A percentile compares a stretch with the other conserved stretches of the same genome.
These are phyloP conservation scores for Branchellion lobata DNA, from an alignment of 2,888 invertebrate species.

Conservation along the genomic window DNA sequence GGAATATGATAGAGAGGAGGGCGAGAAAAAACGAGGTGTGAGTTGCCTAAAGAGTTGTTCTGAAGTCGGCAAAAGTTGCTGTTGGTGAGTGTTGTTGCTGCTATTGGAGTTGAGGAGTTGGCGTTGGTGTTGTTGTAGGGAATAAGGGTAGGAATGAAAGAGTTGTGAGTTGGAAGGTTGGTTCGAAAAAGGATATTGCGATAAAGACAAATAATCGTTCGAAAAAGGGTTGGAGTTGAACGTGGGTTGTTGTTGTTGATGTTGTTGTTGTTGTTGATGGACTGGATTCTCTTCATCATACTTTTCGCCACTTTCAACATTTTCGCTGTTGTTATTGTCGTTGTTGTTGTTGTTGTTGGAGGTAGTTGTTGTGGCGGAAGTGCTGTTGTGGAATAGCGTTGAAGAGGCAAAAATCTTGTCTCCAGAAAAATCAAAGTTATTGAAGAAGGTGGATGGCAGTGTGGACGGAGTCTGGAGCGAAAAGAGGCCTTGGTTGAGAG, in stretches of 20 bases:
- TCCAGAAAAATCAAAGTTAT: slow-evolving; percentile 3
- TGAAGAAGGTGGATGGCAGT: background rate
- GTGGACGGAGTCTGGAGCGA: background rate
- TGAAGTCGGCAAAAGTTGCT: background rate
- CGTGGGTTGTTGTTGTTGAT: no score
- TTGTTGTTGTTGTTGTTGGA: background rate
- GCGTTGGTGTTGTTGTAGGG: background rate
- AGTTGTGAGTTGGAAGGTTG: background rate
- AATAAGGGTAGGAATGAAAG: background rate
- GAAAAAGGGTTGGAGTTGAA: slow-evolving; percentile 2
- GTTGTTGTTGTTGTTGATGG: no score
- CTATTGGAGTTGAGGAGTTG: background rate
- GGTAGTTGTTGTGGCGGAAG: background rate
- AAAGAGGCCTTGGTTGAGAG: background rate
- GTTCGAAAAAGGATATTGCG: background rate
- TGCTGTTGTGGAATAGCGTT: background rate
- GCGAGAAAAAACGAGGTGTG: slow-evolving; percentile 1
- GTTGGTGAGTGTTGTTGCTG: background rate
- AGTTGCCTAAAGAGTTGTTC: slow-evolving; percentile 10
- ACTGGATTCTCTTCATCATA: background rate
- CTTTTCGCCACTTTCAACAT: background rate
- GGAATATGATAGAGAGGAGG: background rate
- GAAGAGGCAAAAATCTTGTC: slow-evolving; percentile 2
- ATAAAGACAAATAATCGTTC: background rate
- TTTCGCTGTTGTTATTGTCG: background rate